These are phyloP conservation scores for Andricus quercusramuli DNA, from an alignment of 2,888 invertebrate species.

Conservation along the genomic window DNA sequence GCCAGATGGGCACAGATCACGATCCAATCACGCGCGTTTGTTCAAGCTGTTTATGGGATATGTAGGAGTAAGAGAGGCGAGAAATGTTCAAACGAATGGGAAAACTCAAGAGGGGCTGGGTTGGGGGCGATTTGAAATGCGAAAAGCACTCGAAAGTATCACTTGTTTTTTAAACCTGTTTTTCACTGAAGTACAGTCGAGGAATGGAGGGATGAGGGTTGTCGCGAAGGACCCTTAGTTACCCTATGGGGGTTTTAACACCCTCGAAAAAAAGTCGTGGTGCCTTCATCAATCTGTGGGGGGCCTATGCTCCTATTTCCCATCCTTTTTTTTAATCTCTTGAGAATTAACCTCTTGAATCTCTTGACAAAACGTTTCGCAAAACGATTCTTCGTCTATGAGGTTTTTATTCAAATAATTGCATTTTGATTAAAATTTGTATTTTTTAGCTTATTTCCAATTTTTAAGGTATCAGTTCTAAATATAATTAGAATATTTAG, in stretches of 20 bases:
- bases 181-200: conserved; percentile 28
- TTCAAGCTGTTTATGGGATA: conserved; percentile 67
- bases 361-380: not conserved
- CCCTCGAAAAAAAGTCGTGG: conserved; percentile 27
- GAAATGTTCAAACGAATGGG: conserved; percentile 34
- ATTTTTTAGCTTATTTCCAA: not conserved
- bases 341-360: not conserved
- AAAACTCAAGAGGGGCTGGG: conserved; percentile 7
- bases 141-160: conserved; percentile 41
- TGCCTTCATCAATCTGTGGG: conserved; percentile 24
- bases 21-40: conserved; percentile 70
- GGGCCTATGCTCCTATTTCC: not conserved
- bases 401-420: not conserved
- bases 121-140: conserved; percentile 11
- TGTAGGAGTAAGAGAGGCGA: conserved; percentile 53
- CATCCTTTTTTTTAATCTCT: conserved; percentile 5
- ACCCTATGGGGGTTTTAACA: conserved; percentile 32
- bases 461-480: too few relatives aligned
- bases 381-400: not conserved
- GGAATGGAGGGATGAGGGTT: conserved; percentile 27
- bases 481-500: too few relatives aligned
- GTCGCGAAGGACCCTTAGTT: conserved; percentile 38
- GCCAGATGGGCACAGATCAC: conserved; percentile 71
- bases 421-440: not conserved
- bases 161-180: conserved; percentile 36